Conservation (phyloP, 1,140 invertebrate genomes). For the Diorhabda elongata region DNA sequence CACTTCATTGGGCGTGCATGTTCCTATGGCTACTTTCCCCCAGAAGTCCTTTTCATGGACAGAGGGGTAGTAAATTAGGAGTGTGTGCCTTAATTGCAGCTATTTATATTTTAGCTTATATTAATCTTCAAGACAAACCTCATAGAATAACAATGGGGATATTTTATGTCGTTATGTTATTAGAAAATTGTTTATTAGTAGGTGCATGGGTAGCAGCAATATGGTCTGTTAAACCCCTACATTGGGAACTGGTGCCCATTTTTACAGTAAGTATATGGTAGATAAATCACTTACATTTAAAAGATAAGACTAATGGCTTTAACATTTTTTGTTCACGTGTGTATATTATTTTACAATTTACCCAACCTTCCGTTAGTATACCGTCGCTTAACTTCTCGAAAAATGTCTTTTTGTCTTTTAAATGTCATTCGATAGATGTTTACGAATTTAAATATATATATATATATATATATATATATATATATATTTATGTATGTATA, state of each 20-base stretch:
- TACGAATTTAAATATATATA: no score
- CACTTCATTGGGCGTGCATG: constrained; percentile 66
- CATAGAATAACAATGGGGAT: constrained; percentile 55
- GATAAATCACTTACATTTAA: no score
- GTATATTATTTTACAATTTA: no score
- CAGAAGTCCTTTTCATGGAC: constrained; percentile 76
- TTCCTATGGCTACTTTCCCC: constrained; percentile 75
- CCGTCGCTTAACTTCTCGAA: no score
- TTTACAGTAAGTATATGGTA: constrained; percentile 47
- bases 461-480: no score
- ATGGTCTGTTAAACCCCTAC: constrained; percentile 39
- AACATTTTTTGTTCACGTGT: no score
- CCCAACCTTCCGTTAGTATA: no score
- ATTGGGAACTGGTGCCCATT: constrained; percentile 51
- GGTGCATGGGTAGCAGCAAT: constrained; percentile 61
- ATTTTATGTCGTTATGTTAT: constrained; percentile 88
- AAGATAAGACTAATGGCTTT: no score
- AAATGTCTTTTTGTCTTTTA: no score
- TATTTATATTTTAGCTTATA: constrained; percentile 86
- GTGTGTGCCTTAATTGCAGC: constrained; percentile 71
- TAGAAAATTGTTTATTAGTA: constrained; percentile 78
- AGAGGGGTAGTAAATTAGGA: constrained; percentile 63
- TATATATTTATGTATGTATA: no score
- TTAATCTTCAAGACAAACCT: constrained; percentile 72
- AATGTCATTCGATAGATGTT: no score